Conservation (phyloP, 2,888 invertebrate species). For the Cryptops parisi region DNA sequence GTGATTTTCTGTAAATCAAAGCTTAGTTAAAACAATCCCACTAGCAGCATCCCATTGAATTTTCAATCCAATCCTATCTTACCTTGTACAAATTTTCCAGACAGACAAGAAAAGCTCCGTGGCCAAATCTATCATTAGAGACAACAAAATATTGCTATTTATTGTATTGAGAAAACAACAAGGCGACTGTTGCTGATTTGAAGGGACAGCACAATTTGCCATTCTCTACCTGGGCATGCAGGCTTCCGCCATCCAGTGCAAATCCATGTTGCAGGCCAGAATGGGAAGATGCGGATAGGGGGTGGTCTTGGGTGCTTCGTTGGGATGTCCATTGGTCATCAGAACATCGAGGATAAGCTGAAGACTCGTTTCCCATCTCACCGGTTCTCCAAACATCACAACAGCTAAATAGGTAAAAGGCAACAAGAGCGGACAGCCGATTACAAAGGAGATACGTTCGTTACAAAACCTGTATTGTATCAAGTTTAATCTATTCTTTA, state of each 20-base stretch:
- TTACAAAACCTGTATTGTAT: too few species aligned
- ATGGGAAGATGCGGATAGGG: constrained; percentile 48
- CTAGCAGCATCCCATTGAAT: neutral
- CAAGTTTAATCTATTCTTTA: too few species aligned
- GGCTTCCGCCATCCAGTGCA: constrained; percentile 50
- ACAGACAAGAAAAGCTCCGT: constrained; percentile 47
- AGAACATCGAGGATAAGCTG: constrained; percentile 47
- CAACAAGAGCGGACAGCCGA: too few species aligned
- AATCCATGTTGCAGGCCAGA: constrained; percentile 51
- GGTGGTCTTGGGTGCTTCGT: constrained; percentile 25
- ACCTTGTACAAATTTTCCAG: constrained; percentile 45
- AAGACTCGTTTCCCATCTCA: constrained; percentile 48
- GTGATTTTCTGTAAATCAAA: constrained; percentile 36
- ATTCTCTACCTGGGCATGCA: constrained; percentile 41
- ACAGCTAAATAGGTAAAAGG: too few species aligned
- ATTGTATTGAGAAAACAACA: neutral
- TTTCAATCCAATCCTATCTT: constrained; percentile 7
- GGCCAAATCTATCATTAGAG: constrained; percentile 39
- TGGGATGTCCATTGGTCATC: constrained; percentile 43
- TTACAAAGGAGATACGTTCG: too few species aligned
- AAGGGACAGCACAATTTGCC: neutral
- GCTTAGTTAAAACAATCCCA: neutral
- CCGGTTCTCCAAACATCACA: constrained; percentile 48
- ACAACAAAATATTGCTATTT: neutral
- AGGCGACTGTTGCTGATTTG: neutral